Evolutionary conservation across 1,140 invertebrate genomes (phyloP).

Genomic region (Lineus longissimus): DNA sequence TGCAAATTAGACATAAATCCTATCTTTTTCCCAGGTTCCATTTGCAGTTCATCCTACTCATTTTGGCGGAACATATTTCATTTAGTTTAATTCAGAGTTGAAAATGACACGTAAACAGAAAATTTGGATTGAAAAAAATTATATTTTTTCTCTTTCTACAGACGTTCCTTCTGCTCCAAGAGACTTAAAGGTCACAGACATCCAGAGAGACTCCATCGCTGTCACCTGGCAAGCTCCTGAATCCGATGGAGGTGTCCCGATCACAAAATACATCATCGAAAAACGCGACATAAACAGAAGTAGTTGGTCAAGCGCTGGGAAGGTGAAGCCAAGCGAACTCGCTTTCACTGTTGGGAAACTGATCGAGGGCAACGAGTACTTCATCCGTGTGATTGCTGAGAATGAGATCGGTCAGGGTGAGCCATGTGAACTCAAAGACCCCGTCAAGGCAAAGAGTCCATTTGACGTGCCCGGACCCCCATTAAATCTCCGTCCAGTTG

Average conservation of each 20-base stretch:
- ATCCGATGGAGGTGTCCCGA: conserved; percentile 44
- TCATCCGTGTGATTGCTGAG: conserved; percentile 89
- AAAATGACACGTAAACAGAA: conserved; percentile 57
- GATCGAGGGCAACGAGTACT: conserved; percentile 90
- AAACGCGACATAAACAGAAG: conserved; percentile 61
- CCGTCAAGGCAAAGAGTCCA: conserved; percentile 56
- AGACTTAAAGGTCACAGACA: conserved; percentile 30
- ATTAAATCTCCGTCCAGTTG: conserved; percentile 82
- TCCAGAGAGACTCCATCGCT: conserved; percentile 53
- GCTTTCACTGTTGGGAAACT: conserved; percentile 84
- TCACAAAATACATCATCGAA: conserved; percentile 49
- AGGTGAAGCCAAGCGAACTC: conserved; percentile 27
- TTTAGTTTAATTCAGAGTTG: too few relatives aligned
- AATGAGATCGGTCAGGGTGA: conserved; percentile 92
- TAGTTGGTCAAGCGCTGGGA: conserved; percentile 80
- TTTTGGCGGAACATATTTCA: too few relatives aligned
- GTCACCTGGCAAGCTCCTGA: conserved; percentile 47
- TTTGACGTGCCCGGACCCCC: conserved; percentile 82
- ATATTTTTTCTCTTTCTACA: conserved; percentile 26
- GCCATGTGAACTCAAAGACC: conserved; percentile 81
- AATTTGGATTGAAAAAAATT: neutral
- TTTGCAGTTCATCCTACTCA: too few relatives aligned
- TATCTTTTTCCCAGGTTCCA: too few relatives aligned
- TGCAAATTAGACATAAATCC: too few relatives aligned
- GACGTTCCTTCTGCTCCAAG: conserved; percentile 39